Evolutionary conservation across 2,797 vertebrate species (phyloP).

Genomic region (Sibirionetta formosa): DNA sequence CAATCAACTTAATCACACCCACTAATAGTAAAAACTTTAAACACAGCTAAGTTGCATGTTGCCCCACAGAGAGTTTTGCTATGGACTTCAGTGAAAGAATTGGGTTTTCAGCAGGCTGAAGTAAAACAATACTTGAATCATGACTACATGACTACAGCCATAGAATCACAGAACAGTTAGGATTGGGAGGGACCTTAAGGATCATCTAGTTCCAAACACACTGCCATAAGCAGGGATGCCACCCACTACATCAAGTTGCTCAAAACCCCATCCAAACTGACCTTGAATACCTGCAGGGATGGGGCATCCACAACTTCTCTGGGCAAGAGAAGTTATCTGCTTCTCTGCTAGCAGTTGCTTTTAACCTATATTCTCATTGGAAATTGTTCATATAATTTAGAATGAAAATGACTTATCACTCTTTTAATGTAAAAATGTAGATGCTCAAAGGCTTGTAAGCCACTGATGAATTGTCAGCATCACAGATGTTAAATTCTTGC

Average conservation of each 20-base stretch:
- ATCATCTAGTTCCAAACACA: too few relatives aligned
- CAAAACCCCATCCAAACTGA: too few relatives aligned
- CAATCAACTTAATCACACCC: accelerated
- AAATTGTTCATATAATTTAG: conserved; percentile 24
- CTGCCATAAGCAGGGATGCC: too few relatives aligned
- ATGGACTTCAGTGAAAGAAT: neutral
- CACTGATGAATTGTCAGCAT: neutral
- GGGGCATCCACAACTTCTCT: too few relatives aligned
- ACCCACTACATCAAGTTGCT: too few relatives aligned
- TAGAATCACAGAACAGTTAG: too few relatives aligned
- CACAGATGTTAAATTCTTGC: neutral
- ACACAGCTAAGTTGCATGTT: neutral
- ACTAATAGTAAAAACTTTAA: neutral
- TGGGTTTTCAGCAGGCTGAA: neutral
- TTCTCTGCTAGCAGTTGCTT: neutral
- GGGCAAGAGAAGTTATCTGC: too few relatives aligned
- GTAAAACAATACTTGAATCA: neutral
- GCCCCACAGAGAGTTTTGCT: neutral
- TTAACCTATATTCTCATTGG: neutral
- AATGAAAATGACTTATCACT: conserved; percentile 33
- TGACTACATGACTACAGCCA: neutral
- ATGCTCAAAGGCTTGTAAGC: neutral
- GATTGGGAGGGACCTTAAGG: too few relatives aligned
- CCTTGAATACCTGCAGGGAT: too few relatives aligned
- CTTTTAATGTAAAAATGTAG: neutral